These are phyloP conservation scores for Halcyon leucocephala DNA, from an alignment of 2,797 vertebrate species.

Conservation along the genomic window DNA sequence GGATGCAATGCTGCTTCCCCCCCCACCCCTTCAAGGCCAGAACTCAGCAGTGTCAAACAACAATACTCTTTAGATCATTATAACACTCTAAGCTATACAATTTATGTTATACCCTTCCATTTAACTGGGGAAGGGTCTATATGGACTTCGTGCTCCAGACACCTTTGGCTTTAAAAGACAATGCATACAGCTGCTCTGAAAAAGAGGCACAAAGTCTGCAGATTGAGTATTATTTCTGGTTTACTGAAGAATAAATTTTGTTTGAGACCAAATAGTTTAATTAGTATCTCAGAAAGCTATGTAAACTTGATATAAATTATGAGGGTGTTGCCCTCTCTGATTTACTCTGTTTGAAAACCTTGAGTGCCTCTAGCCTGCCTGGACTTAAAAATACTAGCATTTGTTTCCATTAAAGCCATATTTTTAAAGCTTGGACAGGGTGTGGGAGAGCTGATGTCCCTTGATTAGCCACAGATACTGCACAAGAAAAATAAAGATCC, in stretches of 20 bases:
- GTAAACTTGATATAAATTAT: constrained; percentile 35
- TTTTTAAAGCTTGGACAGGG: constrained; percentile 42
- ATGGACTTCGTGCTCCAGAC: not conserved
- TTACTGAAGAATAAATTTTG: constrained; percentile 7
- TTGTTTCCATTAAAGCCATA: constrained; percentile 57
- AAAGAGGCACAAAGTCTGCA: not conserved
- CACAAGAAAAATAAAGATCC: constrained; percentile 42
- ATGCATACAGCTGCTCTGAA: not conserved
- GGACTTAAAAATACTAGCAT: constrained; percentile 28
- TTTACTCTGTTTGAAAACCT: constrained; percentile 56
- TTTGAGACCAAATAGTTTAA: constrained; percentile 9
- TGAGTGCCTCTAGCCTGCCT: constrained; percentile 29
- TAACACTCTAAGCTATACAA: not conserved
- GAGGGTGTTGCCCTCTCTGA: constrained; percentile 42
- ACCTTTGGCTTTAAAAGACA: not conserved
- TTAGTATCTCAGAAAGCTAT: constrained; percentile 20
- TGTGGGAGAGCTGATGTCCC: constrained; percentile 54
- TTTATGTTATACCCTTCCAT: not conserved
- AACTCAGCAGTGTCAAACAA: not conserved
- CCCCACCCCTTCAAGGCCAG: not conserved
- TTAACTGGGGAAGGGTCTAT: not conserved
- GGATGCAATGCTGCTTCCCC: not conserved
- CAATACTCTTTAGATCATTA: not conserved
- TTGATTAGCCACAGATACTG: constrained; percentile 51
- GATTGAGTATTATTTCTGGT: not conserved